phyloP scores from a whole-genome alignment of 2,888 invertebrate genomes.

The Agrochola circellaris region DNA sequence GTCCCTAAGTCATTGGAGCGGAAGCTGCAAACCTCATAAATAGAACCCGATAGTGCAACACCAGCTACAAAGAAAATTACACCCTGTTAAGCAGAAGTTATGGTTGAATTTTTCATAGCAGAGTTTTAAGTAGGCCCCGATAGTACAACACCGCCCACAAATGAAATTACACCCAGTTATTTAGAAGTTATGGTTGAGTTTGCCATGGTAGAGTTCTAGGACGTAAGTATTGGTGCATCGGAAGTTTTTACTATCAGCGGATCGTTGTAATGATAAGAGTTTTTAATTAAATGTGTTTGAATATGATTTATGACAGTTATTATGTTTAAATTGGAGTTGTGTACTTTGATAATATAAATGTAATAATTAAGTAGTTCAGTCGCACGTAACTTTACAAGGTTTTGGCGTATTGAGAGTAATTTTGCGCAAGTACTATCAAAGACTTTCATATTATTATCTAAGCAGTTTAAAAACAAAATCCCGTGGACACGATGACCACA shows the following conservation, averaged over 20 bases:
- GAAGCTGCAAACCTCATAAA: conserved; percentile 73
- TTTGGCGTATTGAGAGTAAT: too few relatives aligned
- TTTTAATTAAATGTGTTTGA: conserved; percentile 52
- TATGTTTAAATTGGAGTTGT: background rate
- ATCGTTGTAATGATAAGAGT: conserved; percentile 34
- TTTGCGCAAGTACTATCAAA: too few relatives aligned
- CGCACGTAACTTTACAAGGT: too few relatives aligned
- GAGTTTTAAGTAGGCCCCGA: conserved; percentile 58
- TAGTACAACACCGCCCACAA: conserved; percentile 27
- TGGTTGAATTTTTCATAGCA: conserved; percentile 16
- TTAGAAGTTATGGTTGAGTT: background rate
- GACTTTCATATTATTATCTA: too few relatives aligned
- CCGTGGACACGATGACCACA: too few relatives aligned
- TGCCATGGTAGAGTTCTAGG: background rate
- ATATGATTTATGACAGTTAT: conserved; percentile 36
- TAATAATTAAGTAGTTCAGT: background rate
- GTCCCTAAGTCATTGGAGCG: conserved; percentile 82
- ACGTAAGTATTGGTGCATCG: conserved; percentile 41
- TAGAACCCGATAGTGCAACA: conserved; percentile 58
- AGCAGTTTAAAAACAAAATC: too few relatives aligned
- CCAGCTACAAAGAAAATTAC: conserved; percentile 19
- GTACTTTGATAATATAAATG: background rate
- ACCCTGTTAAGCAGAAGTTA: rapidly evolving
- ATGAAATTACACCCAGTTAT: conserved; percentile 1
- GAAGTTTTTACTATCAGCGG: conserved; percentile 52